Percentiles rank a stretch among this genome's conserved stretches.
phyloP scores from a whole-genome alignment of 2,113 vertebrate genomes.

The Upupa epops region DNA sequence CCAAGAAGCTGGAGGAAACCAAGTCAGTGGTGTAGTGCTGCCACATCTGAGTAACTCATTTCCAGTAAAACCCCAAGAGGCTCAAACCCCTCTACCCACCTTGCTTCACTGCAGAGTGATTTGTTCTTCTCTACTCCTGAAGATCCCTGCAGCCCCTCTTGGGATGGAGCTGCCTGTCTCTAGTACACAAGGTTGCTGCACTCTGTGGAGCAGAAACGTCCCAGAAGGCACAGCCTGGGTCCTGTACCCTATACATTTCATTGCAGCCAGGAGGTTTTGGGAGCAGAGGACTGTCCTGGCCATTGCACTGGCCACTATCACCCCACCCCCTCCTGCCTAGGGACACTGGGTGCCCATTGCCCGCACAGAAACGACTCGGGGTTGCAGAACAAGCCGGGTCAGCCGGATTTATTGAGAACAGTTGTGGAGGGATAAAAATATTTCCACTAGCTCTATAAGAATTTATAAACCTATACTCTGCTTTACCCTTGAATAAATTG shows the following conservation, averaged over 20 bases:
- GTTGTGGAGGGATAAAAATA: slow-evolving; percentile 70
- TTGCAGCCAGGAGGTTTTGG: too few relatives aligned
- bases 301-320: accelerated
- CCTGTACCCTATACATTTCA: neutral
- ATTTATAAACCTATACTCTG: slow-evolving; percentile 63
- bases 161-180: neutral
- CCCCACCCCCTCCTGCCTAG: accelerated
- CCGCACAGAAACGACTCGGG: accelerated
- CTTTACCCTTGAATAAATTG: slow-evolving; percentile 6
- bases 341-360: accelerated
- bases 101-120: accelerated
- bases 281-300: too few relatives aligned
- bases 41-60: neutral
- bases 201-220: neutral
- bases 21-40: neutral
- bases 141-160: neutral
- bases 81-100: neutral
- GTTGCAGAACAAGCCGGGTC: slow-evolving; percentile 21
- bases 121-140: neutral
- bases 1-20: neutral
- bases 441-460: slow-evolving; percentile 52
- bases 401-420: slow-evolving; percentile 55
- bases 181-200: neutral
- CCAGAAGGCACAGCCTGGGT: accelerated
- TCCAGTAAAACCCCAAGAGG: neutral